Percentiles rank a stretch among this genome's conserved stretches.
phyloP scores from a whole-genome alignment of 2,113 vertebrate genomes.

The Zosterops pallidus region DNA sequence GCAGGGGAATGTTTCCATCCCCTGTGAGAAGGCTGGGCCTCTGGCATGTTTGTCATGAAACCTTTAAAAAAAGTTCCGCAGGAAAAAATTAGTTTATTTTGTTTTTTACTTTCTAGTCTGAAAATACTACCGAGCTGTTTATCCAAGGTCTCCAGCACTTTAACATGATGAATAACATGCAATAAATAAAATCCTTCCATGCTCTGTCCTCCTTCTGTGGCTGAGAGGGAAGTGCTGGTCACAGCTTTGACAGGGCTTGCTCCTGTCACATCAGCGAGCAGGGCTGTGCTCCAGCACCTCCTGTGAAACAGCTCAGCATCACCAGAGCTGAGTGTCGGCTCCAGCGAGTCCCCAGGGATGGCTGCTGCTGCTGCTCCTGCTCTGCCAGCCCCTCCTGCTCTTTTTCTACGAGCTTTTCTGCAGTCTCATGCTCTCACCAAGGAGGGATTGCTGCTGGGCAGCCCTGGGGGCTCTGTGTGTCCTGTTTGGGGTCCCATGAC shows the following conservation, averaged over 20 bases:
- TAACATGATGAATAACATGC: neutral
- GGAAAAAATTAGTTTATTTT: neutral
- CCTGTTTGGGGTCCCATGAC: accelerated
- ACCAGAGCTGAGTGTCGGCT: neutral
- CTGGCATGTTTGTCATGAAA: neutral
- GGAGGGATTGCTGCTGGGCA: neutral
- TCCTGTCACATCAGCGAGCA: neutral
- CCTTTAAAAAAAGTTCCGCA: neutral
- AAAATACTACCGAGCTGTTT: slow-evolving; percentile 21
- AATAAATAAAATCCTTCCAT: neutral
- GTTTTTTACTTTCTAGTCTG: slow-evolving; percentile 26
- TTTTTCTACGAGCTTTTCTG: neutral
- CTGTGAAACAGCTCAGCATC: neutral
- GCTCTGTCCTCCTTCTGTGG: neutral
- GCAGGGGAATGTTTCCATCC: neutral
- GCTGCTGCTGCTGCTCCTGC: neutral
- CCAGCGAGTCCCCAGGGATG: neutral
- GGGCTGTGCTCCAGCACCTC: neutral
- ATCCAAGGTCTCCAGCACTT: neutral
- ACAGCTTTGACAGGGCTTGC: neutral
- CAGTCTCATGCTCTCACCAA: neutral
- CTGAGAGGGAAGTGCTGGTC: neutral
- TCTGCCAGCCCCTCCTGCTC: neutral
- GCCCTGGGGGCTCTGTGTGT: neutral
- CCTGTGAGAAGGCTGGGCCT: neutral